Evolutionary conservation across 64 coral and sea anemone genomes (phyloP), one percentile per base, ranked within the genome.

Genomic region (Stichodactyla mertensii): DNA sequence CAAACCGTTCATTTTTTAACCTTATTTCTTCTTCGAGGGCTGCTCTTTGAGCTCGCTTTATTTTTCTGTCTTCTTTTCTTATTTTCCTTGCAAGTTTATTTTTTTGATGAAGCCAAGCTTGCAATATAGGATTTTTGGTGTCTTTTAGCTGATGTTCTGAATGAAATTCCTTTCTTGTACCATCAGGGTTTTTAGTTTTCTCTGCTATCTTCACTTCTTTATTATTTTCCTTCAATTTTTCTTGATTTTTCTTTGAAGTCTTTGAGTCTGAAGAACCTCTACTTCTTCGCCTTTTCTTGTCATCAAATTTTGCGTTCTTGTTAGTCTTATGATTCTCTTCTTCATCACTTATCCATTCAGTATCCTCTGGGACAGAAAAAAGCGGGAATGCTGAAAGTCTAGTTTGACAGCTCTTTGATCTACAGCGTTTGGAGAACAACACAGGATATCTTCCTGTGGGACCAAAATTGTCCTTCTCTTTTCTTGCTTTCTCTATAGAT

Each of bases 81-180:
- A 78, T 77, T 84, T 96, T 87, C 10, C 88, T 89, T 27, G 88
- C 78, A 27, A 93, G 28, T 79, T 79, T 93, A 54, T 83, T 89
- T 80, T 96, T 96, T 19, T 88, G 85, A 31, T 96, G 94, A 6
- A 96, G 70, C 94, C 94, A 96, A 10, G 94, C 88, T 7, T 81
- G 81, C 60, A 96, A 55, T 14, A 87, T 51, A 16, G 94, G 94
- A 67, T 96, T 96, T n/a, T 96, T 89, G 51, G 87, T 87, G 11
- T 86, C 84, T 70, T 96, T 93, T 0, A 96, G 78, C 16, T 90
- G 91, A 70, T 96, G 94, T 22, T 96, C 94, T 19, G 91, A 90
- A 11, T 79, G 64, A 31, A 96, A 90, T 15, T 89, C 81, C 61
- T 95, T 95, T 28, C 90, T 92, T 87, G 87, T 89, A 1, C 90